Evolutionary conservation across 2,797 vertebrate species (phyloP), one percentile per base, ranked within the genome.

Genomic region (Steatocranus sp.): DNA sequence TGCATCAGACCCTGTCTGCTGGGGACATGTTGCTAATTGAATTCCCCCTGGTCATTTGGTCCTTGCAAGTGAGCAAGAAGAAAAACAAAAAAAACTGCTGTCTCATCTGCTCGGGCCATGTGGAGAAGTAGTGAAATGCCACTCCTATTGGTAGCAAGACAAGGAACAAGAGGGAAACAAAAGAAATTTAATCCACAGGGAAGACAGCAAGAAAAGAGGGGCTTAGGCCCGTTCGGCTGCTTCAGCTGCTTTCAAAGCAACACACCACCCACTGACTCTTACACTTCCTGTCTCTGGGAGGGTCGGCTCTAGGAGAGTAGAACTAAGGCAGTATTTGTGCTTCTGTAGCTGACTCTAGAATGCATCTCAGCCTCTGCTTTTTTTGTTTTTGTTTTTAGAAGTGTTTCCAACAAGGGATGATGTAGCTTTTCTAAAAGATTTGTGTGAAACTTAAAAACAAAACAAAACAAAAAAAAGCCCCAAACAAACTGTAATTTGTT

Each of bases 61-160:
- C 94, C 95, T 95, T 94, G 93, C 95, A 97, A 97, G 94, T 97
- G 97, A 97, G 96, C 96, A 97, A 96, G 95, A 97, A 97, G 97
- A 96, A 92, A 95, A 91, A 88, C 81, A 66, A 85, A 93, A 58
- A 58, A 94, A 88, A 88, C 84, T 76, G 41, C 80, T 38, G 92
- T 85, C 93, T 96, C 95, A 94, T 96, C 94, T 96, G 94, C 89
- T 87, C 79, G 30, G 89, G 85, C 87, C 90, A 82, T 83, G 81
- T 82, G 93, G 87, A 92, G 41, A 87, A 83, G 85, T 80, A 77
- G 78, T 73, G 84, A 93, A 92, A 89, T 77, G 85, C 76, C 88
- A 89, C 95, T 94, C 88, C 86, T 76, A 89, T 92, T 20, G 79
- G 85, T 79, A 15, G 84, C 6, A 90, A 95, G 95, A 86, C 81